Conservation (phyloP, 2,888 invertebrate species). For the Aproaerema taeniolella region DNA sequence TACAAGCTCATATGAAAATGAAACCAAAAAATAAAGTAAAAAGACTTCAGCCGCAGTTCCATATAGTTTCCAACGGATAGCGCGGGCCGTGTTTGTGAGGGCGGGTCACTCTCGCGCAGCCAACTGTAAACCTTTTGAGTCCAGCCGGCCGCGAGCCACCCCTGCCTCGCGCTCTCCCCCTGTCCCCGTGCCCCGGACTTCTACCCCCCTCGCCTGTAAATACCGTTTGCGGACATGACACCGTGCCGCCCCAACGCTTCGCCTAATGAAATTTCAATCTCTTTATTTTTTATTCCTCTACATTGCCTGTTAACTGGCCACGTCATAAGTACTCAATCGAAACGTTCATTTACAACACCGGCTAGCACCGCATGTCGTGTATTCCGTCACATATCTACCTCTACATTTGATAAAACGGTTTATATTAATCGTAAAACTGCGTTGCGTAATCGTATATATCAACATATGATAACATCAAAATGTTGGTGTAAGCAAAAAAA, state of each 20-base stretch:
- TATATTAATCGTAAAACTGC: too few species aligned
- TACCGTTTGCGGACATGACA: constrained; percentile 55
- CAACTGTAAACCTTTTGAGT: constrained; percentile 75
- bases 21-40: neutral
- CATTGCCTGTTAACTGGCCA: constrained; percentile 34
- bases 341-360: constrained; percentile 29
- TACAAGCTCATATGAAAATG: too few species aligned
- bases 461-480: too few species aligned
- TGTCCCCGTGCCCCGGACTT: constrained; percentile 18
- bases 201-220: constrained; percentile 40
- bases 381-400: too few species aligned
- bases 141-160: constrained; percentile 57
- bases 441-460: too few species aligned
- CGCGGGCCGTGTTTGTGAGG: constrained; percentile 65
- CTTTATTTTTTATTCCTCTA: constrained; percentile 53
- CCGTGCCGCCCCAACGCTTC: constrained; percentile 72
- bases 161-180: constrained; percentile 24
- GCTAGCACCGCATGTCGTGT: neutral
- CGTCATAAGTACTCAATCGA: constrained; percentile 43
- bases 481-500: too few species aligned
- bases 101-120: constrained; percentile 75
- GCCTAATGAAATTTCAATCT: constrained; percentile 73
- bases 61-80: constrained; percentile 48
- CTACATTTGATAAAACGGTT: too few species aligned
- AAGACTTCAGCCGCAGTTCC: constrained; percentile 25